These are phyloP conservation scores for Leptogaster cylindrica DNA, from an alignment of 2,888 invertebrate genomes.

Conservation along the genomic window DNA sequence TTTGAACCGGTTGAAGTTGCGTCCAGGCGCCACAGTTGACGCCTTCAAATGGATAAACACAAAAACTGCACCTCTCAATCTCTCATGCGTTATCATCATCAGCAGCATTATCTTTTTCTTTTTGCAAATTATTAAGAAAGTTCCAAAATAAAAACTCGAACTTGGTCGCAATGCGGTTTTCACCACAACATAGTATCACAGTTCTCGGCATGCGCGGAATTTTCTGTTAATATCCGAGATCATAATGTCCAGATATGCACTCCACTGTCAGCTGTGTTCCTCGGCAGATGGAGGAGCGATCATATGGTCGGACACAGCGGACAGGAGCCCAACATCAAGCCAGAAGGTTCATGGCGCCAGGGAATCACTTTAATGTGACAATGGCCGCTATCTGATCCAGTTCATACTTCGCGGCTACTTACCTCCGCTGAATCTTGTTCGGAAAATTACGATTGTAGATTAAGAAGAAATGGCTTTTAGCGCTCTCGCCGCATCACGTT, in stretches of 20 bases:
- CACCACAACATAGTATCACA: slow-evolving; percentile 18
- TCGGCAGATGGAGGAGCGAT: slow-evolving; percentile 7
- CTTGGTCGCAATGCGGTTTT: slow-evolving; percentile 29
- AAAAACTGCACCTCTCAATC: slow-evolving; percentile 18
- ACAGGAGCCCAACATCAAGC: too few species aligned
- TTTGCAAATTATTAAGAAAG: slow-evolving; percentile 37
- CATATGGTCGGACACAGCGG: slow-evolving; percentile 1
- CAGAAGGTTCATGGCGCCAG: slow-evolving; percentile 31
- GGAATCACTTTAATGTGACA: background rate
- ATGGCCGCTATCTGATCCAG: slow-evolving; percentile 11
- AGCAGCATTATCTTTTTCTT: too few species aligned
- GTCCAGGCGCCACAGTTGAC: slow-evolving; percentile 35
- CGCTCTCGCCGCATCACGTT: background rate
- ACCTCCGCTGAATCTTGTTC: background rate
- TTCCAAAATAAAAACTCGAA: slow-evolving; percentile 39
- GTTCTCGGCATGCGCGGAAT: slow-evolving; percentile 14
- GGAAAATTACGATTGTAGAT: slow-evolving; percentile 12
- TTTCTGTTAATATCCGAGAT: slow-evolving; percentile 22
- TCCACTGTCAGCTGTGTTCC: slow-evolving; percentile 18
- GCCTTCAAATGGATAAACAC: slow-evolving; percentile 34
- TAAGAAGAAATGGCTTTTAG: background rate
- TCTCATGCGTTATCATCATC: too few species aligned
- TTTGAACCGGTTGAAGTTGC: slow-evolving; percentile 2
- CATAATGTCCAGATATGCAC: slow-evolving; percentile 10
- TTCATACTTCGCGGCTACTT: background rate